A percentile compares a stretch with the other conserved stretches of the same genome.
Evolutionary conservation across 2,888 invertebrate genomes (phyloP).

Genomic region (Bombyx huttoni): DNA sequence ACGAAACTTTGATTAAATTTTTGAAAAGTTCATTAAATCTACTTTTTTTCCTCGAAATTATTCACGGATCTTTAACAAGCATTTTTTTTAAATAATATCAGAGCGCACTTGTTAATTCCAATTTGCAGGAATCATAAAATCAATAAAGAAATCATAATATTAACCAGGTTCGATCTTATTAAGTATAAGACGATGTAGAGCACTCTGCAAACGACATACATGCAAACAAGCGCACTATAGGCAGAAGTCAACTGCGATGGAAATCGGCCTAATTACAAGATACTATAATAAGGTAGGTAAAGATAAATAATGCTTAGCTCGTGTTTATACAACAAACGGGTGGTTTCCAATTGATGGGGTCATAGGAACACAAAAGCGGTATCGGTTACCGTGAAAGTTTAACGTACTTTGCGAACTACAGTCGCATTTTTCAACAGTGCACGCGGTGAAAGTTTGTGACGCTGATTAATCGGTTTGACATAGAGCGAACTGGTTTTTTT

Average conservation of each 20-base stretch:
- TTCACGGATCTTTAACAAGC: too few species aligned
- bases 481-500: slow-evolving; percentile 10
- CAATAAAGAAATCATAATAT: too few species aligned
- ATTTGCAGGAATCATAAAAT: neutral
- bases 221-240: neutral
- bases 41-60: too few species aligned
- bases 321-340: slow-evolving; percentile 22
- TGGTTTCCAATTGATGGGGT: slow-evolving; percentile 27
- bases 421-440: slow-evolving; percentile 42
- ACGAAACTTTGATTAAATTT: too few species aligned
- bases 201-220: slow-evolving; percentile 1
- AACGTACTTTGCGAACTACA: slow-evolving; percentile 28
- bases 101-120: neutral
- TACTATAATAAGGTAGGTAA: neutral
- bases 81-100: too few species aligned
- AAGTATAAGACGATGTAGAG: neutral
- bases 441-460: slow-evolving; percentile 58
- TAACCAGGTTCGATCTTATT: slow-evolving; percentile 6
- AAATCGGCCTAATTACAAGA: neutral
- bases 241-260: neutral
- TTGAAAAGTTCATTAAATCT: too few species aligned
- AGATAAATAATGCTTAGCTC: slow-evolving; percentile 4
- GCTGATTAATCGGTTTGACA: slow-evolving; percentile 46
- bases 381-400: slow-evolving; percentile 45
- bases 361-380: slow-evolving; percentile 29